A percentile compares a stretch with the other conserved stretches of the same genome.
Evolutionary conservation across 23 tunicate genomes (phyloP).

Genomic region (Halocynthia roretzi): DNA sequence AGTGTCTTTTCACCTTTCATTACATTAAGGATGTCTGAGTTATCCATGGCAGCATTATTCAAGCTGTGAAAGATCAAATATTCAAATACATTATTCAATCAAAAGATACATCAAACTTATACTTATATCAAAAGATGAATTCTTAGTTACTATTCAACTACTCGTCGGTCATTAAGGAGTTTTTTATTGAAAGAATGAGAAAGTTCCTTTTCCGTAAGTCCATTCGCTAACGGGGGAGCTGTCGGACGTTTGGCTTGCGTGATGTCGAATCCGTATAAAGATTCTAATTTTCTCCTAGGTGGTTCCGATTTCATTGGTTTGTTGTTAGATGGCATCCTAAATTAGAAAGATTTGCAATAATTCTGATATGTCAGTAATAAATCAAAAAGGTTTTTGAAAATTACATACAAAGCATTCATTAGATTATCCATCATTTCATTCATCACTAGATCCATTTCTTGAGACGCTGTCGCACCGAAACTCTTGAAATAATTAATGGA

Average conservation of each 20-base stretch:
- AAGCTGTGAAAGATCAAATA: not conserved
- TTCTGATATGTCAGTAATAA: not conserved
- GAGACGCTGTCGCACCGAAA: not conserved
- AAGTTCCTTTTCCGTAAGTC: not conserved
- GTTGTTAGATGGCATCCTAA: conserved; percentile 1
- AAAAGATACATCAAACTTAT: not conserved
- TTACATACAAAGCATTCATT: not conserved
- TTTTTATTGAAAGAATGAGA: not conserved
- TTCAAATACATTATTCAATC: not conserved
- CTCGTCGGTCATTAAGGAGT: not conserved
- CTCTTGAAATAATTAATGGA: conserved; percentile 2
- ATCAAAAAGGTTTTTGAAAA: too few relatives aligned
- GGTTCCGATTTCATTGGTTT: not conserved
- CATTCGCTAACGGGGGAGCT: not conserved
- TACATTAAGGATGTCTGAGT: conserved; percentile 20
- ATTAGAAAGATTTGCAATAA: too few relatives aligned
- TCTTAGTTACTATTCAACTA: not conserved
- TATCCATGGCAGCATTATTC: not conserved
- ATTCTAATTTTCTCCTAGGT: not conserved
- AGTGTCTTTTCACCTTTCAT: conserved; percentile 29
- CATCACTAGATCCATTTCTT: not conserved
- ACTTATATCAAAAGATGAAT: not conserved
- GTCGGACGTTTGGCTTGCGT: conserved; percentile 2
- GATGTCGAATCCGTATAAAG: conserved; percentile 1
- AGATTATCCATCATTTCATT: conserved; percentile 12